Evolutionary conservation across 2,888 invertebrate species (phyloP).

Genomic region (Habrosyne pyritoides): DNA sequence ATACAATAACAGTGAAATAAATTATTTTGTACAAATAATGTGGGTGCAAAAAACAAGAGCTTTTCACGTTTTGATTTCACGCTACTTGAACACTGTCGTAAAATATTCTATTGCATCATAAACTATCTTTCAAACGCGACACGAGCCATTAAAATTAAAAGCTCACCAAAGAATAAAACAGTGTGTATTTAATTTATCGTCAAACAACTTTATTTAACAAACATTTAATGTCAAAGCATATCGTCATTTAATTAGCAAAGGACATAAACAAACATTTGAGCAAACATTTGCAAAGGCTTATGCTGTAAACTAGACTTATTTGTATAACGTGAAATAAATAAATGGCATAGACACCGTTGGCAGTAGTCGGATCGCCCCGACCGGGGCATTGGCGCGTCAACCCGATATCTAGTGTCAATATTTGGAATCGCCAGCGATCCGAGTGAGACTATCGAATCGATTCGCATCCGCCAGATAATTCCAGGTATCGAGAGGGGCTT

Average conservation of each 20-base stretch:
- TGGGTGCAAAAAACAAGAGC: neutral
- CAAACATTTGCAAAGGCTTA: neutral
- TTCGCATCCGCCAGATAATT: constrained; percentile 47
- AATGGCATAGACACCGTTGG: neutral
- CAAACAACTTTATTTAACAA: neutral
- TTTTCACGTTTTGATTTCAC: neutral
- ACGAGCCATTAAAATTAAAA: neutral
- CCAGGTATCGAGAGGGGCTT: constrained; percentile 68
- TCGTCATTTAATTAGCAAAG: neutral
- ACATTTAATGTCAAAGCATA: neutral
- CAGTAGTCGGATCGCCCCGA: constrained; percentile 9
- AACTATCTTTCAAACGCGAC: neutral
- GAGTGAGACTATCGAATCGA: constrained; percentile 44
- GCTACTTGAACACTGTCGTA: neutral
- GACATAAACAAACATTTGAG: neutral
- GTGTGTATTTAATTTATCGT: neutral
- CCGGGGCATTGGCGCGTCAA: constrained; percentile 25
- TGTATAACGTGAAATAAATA: neutral
- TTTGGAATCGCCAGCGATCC: constrained; percentile 58
- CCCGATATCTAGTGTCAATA: constrained; percentile 61
- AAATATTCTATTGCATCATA: neutral
- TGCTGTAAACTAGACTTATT: neutral
- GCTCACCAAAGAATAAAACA: neutral
- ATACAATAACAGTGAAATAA: neutral
- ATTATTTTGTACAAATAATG: neutral